These are phyloP conservation scores for Pinctada fucata DNA, from an alignment of 2,888 invertebrate species.

Conservation along the genomic window DNA sequence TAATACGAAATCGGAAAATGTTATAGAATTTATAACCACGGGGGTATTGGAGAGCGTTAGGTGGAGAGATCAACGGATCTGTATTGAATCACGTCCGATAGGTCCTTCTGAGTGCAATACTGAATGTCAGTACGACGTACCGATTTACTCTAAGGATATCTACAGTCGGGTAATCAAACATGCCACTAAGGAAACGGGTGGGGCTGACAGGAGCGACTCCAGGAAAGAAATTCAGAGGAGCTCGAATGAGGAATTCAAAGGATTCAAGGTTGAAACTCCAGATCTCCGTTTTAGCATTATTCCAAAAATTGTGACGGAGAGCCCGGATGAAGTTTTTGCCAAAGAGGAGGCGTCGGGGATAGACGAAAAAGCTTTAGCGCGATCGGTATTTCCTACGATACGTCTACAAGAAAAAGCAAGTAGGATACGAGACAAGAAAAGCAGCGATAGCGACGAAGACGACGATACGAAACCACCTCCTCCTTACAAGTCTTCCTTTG, in stretches of 20 bases:
- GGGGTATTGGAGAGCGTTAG: conserved; percentile 51
- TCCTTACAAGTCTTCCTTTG: conserved; percentile 40
- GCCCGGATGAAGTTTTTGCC: conserved; percentile 26
- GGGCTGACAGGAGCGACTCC: not conserved
- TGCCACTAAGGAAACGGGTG: conserved; percentile 47
- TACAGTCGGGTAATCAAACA: conserved; percentile 55
- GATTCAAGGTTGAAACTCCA: conserved; percentile 43
- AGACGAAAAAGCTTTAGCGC: conserved; percentile 20
- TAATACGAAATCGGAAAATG: conserved; percentile 43
- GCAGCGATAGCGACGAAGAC: conserved; percentile 1
- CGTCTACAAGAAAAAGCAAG: conserved; percentile 25
- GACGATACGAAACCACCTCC: conserved; percentile 17
- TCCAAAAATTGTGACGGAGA: conserved; percentile 35
- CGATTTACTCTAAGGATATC: conserved; percentile 53
- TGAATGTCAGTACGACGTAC: conserved; percentile 41
- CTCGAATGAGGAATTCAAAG: conserved; percentile 4
- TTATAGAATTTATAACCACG: conserved; percentile 43
- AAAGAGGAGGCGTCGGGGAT: conserved; percentile 14
- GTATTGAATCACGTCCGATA: conserved; percentile 51
- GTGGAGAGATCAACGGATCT: conserved; percentile 54
- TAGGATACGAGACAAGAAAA: not conserved
- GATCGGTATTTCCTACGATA: conserved; percentile 29
- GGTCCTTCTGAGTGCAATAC: conserved; percentile 30
- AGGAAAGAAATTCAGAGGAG: not conserved
- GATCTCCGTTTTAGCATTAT: conserved; percentile 52